These are phyloP conservation scores for Pachymerium ferrugineum DNA, from an alignment of 2,888 invertebrate species.

Conservation along the genomic window DNA sequence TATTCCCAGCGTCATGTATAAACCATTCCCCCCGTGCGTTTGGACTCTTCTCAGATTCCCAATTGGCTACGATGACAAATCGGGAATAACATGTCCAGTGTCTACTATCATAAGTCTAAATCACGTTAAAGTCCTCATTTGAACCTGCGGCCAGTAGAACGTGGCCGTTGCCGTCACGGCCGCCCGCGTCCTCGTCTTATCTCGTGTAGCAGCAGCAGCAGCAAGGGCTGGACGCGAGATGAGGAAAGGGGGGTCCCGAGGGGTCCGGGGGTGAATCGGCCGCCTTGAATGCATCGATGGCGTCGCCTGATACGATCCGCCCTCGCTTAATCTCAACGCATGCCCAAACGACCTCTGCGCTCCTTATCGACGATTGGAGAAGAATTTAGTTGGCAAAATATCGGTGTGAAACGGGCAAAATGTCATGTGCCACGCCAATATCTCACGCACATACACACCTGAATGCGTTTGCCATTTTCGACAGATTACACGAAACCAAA, in stretches of 20 bases:
- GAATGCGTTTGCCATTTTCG: background rate
- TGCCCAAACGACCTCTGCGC: conserved; percentile 11
- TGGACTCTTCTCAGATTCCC: background rate
- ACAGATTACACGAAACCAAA: background rate
- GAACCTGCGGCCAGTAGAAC: conserved; percentile 17
- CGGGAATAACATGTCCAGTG: conserved; percentile 1
- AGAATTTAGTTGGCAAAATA: conserved; percentile 20
- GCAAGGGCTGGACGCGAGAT: conserved; percentile 24
- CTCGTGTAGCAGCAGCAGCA: conserved; percentile 6
- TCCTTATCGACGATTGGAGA: conserved; percentile 22
- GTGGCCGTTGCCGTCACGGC: conserved; percentile 2
- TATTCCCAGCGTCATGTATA: background rate
- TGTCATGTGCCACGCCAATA: background rate
- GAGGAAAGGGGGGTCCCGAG: conserved; percentile 18
- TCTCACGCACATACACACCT: background rate
- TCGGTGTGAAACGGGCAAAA: background rate
- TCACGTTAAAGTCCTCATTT: conserved; percentile 21
- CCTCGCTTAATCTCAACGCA: conserved; percentile 20
- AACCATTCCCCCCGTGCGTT: background rate
- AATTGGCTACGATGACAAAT: background rate
- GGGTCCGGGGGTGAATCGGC: conserved; percentile 23
- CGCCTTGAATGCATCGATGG: conserved; percentile 23
- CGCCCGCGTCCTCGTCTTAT: conserved; percentile 19
- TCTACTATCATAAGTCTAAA: background rate
- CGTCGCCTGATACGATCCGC: conserved; percentile 4